Evolutionary conservation across 2,888 invertebrate species (phyloP).

Genomic region (Oscheius sp.): DNA sequence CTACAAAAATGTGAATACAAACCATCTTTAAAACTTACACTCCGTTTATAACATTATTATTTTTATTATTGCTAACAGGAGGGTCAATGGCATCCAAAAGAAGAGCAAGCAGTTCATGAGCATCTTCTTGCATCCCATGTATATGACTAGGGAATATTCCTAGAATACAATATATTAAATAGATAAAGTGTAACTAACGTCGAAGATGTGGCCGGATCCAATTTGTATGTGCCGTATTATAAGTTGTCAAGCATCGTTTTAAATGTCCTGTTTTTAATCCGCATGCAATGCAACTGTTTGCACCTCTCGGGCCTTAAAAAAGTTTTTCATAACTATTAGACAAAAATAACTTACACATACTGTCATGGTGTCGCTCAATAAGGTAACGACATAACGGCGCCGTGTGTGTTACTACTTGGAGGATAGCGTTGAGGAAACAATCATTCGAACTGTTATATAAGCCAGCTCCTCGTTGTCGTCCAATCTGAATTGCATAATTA

Average conservation of each 20-base stretch:
- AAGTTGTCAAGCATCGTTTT: background rate
- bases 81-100: constrained; percentile 63
- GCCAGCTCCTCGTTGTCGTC: constrained; percentile 44
- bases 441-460: constrained; percentile 61
- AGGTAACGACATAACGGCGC: constrained; percentile 60
- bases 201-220: constrained; percentile 38
- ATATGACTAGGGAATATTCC: constrained; percentile 47
- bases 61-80: constrained; percentile 9
- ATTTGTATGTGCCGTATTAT: constrained; percentile 14
- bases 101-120: constrained; percentile 64
- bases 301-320: constrained; percentile 35
- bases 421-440: constrained; percentile 65
- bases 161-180: background rate
- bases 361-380: constrained; percentile 40
- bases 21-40: background rate
- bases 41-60: constrained; percentile 17
- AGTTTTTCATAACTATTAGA: background rate
- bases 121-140: constrained; percentile 64
- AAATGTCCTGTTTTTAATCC: constrained; percentile 31
- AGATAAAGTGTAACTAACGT: constrained; percentile 6
- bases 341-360: constrained; percentile 5
- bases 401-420: constrained; percentile 63
- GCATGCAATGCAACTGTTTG: constrained; percentile 37
- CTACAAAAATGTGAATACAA: constrained; percentile 6
- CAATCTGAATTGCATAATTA: constrained; percentile 15